Conservation (phyloP, 2,888 invertebrate species). For the Caenorhabditis sulstoni region DNA sequence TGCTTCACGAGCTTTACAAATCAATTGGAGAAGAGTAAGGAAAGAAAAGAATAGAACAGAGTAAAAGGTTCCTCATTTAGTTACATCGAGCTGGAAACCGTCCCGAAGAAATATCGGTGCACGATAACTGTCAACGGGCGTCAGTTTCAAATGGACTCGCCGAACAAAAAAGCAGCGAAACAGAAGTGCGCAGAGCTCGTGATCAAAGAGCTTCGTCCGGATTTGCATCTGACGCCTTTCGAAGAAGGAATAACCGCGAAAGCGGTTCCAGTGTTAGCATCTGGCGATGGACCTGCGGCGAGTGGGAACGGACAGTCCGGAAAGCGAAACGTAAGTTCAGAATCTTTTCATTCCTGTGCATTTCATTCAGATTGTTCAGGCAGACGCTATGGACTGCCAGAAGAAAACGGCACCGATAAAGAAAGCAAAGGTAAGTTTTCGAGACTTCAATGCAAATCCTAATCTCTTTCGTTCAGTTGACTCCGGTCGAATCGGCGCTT, state of each 20-base stretch:
- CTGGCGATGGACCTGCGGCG: background rate
- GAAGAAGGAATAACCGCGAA: conserved; percentile 46
- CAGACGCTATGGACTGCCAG: conserved; percentile 9
- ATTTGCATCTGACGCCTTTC: conserved; percentile 55
- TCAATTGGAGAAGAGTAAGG: conserved; percentile 56
- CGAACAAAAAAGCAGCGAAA: conserved; percentile 63
- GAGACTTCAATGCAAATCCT: background rate
- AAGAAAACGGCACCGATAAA: background rate
- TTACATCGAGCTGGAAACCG: conserved; percentile 15
- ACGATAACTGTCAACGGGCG: conserved; percentile 41
- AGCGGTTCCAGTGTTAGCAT: conserved; percentile 4
- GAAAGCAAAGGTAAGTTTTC: conserved; percentile 19
- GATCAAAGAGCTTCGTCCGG: conserved; percentile 60
- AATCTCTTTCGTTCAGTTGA: conserved; percentile 20
- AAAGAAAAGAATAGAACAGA: background rate
- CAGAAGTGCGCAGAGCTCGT: conserved; percentile 60
- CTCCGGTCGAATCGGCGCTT: conserved; percentile 56
- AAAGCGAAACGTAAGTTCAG: conserved; percentile 40
- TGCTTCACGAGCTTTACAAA: conserved; percentile 65
- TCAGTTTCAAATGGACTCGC: conserved; percentile 48
- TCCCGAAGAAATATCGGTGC: conserved; percentile 55
- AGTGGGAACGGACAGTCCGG: conserved; percentile 7
- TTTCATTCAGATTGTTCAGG: conserved; percentile 6
- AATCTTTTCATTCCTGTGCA: background rate
- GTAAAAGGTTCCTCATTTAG: conserved; percentile 19